Percentiles rank a stretch among this genome's conserved stretches.
Conservation (phyloP, 1,140 invertebrate species). For the Drosophila obscura region DNA sequence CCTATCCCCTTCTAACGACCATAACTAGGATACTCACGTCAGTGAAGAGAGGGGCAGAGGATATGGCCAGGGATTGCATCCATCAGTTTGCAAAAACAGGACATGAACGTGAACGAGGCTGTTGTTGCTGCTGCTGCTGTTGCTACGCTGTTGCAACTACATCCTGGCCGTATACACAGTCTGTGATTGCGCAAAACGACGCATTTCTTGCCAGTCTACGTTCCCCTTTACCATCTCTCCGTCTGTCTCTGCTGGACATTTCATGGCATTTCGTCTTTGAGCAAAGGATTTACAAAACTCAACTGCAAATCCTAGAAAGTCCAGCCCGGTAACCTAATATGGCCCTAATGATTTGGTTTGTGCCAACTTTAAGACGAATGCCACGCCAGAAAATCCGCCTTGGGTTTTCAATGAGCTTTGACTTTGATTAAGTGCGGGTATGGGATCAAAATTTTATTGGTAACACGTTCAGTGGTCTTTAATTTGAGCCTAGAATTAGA, state of each 20-base stretch:
- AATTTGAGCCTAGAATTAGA: no score
- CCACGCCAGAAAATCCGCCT: background rate
- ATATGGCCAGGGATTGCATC: slow-evolving; percentile 33
- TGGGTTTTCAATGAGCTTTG: background rate
- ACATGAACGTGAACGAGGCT: background rate
- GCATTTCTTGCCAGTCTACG: slow-evolving; percentile 31
- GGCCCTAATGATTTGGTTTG: slow-evolving; percentile 31
- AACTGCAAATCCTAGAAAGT: slow-evolving; percentile 8
- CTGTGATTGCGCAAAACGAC: slow-evolving; percentile 39
- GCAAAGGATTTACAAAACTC: slow-evolving; percentile 34
- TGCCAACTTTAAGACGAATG: slow-evolving; percentile 18
- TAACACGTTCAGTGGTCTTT: no score
- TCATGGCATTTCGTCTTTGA: slow-evolving; percentile 34
- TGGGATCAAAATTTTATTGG: no score
- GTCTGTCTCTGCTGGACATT: slow-evolving; percentile 10
- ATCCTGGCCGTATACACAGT: background rate
- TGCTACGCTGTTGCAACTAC: slow-evolving; percentile 43
- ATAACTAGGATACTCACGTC: slow-evolving; percentile 43
- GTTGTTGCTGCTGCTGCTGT: slow-evolving; percentile 33
- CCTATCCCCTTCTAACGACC: slow-evolving; percentile 69
- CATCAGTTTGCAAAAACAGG: slow-evolving; percentile 58
- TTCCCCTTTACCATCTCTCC: background rate
- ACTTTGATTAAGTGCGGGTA: no score
- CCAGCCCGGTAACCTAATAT: background rate
- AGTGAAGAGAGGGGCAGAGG: background rate